phyloP scores from a whole-genome alignment of 2,888 invertebrate species.

The Mythimna albipuncta region DNA sequence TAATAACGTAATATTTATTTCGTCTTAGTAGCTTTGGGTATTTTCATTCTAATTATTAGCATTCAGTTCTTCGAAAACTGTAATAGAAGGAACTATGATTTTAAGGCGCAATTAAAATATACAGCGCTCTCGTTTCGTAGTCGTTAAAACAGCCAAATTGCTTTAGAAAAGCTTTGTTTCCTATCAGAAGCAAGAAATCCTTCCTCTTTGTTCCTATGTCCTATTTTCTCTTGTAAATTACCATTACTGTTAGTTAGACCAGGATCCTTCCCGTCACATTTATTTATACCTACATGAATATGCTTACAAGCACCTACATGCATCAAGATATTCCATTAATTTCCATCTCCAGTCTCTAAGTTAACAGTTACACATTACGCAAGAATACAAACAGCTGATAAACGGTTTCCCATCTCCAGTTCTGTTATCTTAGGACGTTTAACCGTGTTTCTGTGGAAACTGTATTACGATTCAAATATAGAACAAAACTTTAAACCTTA shows the following conservation, averaged over 20 bases:
- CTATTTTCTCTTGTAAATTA: slow-evolving; percentile 40
- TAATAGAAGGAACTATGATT: slow-evolving; percentile 27
- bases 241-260: slow-evolving; percentile 42
- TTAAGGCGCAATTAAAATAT: slow-evolving; percentile 53
- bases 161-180: slow-evolving; percentile 12
- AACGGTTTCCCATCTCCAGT: slow-evolving; percentile 49
- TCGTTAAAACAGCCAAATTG: slow-evolving; percentile 17
- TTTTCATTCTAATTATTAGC: slow-evolving; percentile 28
- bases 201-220: slow-evolving; percentile 18
- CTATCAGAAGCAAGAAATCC: background rate
- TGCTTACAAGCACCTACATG: slow-evolving; percentile 47
- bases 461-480: slow-evolving; percentile 24
- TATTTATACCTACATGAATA: slow-evolving; percentile 59
- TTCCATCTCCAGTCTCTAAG: slow-evolving; percentile 51
- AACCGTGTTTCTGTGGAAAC: slow-evolving; percentile 31
- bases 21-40: slow-evolving; percentile 1
- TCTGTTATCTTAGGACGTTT: slow-evolving; percentile 41
- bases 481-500: background rate
- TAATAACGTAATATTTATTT: slow-evolving; percentile 17
- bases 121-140: slow-evolving; percentile 30
- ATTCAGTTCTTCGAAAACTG: slow-evolving; percentile 47
- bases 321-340: slow-evolving; percentile 57
- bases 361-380: slow-evolving; percentile 53
- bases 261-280: slow-evolving; percentile 56
- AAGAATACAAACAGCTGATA: slow-evolving; percentile 58